Evolutionary conservation across 2,888 invertebrate genomes (phyloP).

Genomic region (Diarsia brunnea): DNA sequence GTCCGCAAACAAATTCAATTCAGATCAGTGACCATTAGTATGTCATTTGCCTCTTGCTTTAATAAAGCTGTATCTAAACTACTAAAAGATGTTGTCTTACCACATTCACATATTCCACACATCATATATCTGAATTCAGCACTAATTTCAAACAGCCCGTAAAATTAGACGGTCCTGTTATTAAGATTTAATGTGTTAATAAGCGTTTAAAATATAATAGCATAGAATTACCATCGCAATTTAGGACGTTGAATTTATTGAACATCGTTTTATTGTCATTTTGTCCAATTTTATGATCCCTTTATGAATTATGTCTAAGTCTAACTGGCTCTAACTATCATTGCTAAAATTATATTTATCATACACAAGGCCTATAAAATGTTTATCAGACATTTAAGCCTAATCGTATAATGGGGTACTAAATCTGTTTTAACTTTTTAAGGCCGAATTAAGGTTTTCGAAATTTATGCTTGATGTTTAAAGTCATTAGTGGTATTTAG

Average conservation of each 20-base stretch:
- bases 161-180: conserved; percentile 16
- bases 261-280: conserved; percentile 52
- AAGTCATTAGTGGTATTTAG: conserved; percentile 27
- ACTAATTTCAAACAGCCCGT: not conserved
- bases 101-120: not conserved
- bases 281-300: conserved; percentile 50
- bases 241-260: conserved; percentile 60
- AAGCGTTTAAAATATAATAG: conserved; percentile 53
- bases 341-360: conserved; percentile 47
- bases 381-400: conserved; percentile 46
- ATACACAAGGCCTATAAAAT: conserved; percentile 50
- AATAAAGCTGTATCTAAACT: not conserved
- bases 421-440: conserved; percentile 46
- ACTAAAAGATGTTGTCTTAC: not conserved
- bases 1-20: conserved; percentile 23
- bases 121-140: not conserved
- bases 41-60: not conserved
- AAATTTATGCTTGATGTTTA: conserved; percentile 34
- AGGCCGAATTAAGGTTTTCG: conserved; percentile 45
- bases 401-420: conserved; percentile 59
- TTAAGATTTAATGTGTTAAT: conserved; percentile 41
- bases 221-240: conserved; percentile 47
- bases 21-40: not conserved
- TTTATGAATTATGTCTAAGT: conserved; percentile 46
- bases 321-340: conserved; percentile 46